Conservation (phyloP, 2,797 vertebrate species). For the Octomys mimax region DNA sequence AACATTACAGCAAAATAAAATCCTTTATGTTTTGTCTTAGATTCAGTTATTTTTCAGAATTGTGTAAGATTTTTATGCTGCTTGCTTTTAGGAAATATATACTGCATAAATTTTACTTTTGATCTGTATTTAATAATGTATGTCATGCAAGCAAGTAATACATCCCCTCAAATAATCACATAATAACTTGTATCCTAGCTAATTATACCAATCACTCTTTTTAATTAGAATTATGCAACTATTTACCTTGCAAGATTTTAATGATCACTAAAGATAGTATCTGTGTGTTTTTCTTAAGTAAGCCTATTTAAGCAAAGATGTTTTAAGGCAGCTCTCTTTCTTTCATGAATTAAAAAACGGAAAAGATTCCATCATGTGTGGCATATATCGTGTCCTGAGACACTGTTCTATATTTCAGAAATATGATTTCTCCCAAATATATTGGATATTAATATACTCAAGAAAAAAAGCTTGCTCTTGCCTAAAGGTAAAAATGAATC, state of each 20-base stretch:
- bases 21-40: background rate
- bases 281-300: background rate
- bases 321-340: background rate
- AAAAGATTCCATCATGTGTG: background rate
- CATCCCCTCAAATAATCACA: background rate
- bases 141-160: background rate
- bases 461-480: background rate
- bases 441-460: background rate
- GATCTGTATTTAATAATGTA: background rate
- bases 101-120: background rate
- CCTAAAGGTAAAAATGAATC: background rate
- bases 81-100: background rate
- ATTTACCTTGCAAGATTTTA: background rate
- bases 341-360: slow-evolving; percentile 19
- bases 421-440: background rate
- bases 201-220: slow-evolving; percentile 8
- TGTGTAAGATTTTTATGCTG: background rate
- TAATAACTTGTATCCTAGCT: background rate
- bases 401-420: background rate
- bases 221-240: background rate
- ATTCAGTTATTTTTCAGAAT: background rate
- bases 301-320: background rate
- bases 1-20: background rate
- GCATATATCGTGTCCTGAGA: background rate
- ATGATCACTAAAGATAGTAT: background rate